Conservation (phyloP, 2,888 invertebrate species). For the Pherbina coryleti region DNA sequence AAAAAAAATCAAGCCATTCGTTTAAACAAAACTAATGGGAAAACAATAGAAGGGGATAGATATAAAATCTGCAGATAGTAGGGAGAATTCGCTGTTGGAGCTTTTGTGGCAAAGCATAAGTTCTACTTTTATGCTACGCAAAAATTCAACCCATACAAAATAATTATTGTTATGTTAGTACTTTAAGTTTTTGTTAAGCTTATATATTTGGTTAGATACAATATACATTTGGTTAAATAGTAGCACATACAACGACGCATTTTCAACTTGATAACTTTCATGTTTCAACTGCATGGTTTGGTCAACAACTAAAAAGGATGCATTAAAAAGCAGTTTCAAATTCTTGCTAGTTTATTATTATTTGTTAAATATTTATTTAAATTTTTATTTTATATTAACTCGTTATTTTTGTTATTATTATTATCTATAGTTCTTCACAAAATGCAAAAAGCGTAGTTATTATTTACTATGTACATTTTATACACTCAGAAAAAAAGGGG, state of each 20-base stretch:
- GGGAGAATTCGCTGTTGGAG: too few relatives aligned
- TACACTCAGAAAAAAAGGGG: too few relatives aligned
- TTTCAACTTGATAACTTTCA: slow-evolving; percentile 33
- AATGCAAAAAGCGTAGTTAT: too few relatives aligned
- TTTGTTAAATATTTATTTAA: slow-evolving; percentile 23
- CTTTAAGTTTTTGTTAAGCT: neutral
- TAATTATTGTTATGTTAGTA: neutral
- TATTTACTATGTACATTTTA: too few relatives aligned
- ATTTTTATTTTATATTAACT: slow-evolving; percentile 18
- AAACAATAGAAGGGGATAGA: too few relatives aligned
- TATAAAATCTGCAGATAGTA: too few relatives aligned
- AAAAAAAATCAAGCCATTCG: too few relatives aligned
- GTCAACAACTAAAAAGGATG: slow-evolving; percentile 46
- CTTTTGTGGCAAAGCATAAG: neutral
- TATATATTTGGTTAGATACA: slow-evolving; percentile 1
- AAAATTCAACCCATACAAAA: neutral
- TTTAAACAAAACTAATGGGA: too few relatives aligned
- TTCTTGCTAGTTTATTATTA: slow-evolving; percentile 4
- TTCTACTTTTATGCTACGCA: neutral
- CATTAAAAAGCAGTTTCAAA: slow-evolving; percentile 45
- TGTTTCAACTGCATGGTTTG: slow-evolving; percentile 27
- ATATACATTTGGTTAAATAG: neutral
- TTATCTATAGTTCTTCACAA: too few relatives aligned
- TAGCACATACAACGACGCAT: slow-evolving; percentile 46
- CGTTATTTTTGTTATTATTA: neutral